phyloP scores from a whole-genome alignment of 2,888 invertebrate species.

The Ypsolopha sequella region DNA sequence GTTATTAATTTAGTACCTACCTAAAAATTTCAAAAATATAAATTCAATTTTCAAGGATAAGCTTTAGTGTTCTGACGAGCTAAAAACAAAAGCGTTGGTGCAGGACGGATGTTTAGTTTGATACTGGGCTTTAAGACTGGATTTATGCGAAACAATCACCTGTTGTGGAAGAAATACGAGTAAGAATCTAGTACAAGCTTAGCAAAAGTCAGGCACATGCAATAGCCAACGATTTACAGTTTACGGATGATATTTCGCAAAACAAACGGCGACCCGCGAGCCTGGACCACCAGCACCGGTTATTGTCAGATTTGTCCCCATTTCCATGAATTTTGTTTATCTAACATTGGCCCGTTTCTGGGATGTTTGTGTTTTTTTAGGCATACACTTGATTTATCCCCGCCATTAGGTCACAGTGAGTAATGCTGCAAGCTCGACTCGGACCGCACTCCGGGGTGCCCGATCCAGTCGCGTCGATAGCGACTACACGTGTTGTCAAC shows the following conservation, averaged over 20 bases:
- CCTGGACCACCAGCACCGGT: slow-evolving; percentile 45
- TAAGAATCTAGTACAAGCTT: too few relatives aligned
- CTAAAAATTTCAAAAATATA: too few relatives aligned
- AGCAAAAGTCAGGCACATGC: too few relatives aligned
- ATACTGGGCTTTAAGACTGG: too few relatives aligned
- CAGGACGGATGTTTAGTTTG: too few relatives aligned
- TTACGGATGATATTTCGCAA: slow-evolving; percentile 26
- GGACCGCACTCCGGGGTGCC: slow-evolving; percentile 52
- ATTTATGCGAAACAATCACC: too few relatives aligned
- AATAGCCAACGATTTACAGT: too few relatives aligned
- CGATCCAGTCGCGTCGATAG: slow-evolving; percentile 60
- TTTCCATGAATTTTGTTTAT: slow-evolving; percentile 68
- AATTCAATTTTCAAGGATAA: too few relatives aligned
- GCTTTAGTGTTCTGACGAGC: too few relatives aligned
- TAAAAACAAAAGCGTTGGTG: too few relatives aligned
- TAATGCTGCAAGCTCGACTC: slow-evolving; percentile 46
- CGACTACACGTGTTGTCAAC: slow-evolving; percentile 67
- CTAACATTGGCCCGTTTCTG: slow-evolving; percentile 53
- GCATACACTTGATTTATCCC: slow-evolving; percentile 61
- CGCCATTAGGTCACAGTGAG: slow-evolving; percentile 65
- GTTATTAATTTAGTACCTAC: too few relatives aligned
- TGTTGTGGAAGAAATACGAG: too few relatives aligned
- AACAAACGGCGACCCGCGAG: slow-evolving; percentile 18
- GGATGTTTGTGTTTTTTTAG: slow-evolving; percentile 40
- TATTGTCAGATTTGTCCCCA: slow-evolving; percentile 61